Evolutionary conservation across 2,888 invertebrate genomes (phyloP).

Genomic region (Ormyrus labotus): DNA sequence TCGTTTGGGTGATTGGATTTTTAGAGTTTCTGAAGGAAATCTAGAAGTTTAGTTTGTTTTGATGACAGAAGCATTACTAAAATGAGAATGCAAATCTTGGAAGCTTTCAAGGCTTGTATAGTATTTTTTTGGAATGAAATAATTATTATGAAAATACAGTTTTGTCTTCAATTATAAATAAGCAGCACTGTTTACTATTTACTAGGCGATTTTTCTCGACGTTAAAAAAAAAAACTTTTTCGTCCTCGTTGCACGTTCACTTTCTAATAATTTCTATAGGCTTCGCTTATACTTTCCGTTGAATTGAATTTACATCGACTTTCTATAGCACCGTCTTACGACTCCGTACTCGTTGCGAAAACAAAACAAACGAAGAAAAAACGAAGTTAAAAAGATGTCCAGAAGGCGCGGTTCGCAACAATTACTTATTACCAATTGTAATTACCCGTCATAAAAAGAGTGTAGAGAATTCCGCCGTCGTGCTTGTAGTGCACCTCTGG

Average conservation of each 20-base stretch:
- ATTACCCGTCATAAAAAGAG: constrained; percentile 71
- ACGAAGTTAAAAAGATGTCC: too few species aligned
- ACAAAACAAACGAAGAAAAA: neutral
- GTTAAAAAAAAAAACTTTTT: neutral
- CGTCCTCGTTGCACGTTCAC: neutral
- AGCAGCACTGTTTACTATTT: too few species aligned
- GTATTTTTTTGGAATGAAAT: too few species aligned
- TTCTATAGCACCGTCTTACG: neutral
- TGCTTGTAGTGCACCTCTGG: constrained; percentile 73
- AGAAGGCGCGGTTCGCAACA: too few species aligned
- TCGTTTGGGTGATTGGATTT: neutral
- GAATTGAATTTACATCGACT: neutral
- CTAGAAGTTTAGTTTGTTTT: too few species aligned
- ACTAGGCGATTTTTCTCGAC: neutral
- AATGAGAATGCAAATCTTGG: too few species aligned
- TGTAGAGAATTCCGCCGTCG: constrained; percentile 73
- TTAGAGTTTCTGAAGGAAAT: too few species aligned
- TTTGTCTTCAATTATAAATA: too few species aligned
- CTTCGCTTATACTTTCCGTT: too few species aligned
- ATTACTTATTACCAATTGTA: neutral
- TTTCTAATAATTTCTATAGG: constrained; percentile 11
- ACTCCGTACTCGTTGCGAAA: neutral
- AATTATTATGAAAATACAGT: too few species aligned
- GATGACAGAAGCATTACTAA: too few species aligned
- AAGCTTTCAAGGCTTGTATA: too few species aligned